Evolutionary conservation across 2,888 invertebrate genomes (phyloP).

Genomic region (Andrena dorsata): DNA sequence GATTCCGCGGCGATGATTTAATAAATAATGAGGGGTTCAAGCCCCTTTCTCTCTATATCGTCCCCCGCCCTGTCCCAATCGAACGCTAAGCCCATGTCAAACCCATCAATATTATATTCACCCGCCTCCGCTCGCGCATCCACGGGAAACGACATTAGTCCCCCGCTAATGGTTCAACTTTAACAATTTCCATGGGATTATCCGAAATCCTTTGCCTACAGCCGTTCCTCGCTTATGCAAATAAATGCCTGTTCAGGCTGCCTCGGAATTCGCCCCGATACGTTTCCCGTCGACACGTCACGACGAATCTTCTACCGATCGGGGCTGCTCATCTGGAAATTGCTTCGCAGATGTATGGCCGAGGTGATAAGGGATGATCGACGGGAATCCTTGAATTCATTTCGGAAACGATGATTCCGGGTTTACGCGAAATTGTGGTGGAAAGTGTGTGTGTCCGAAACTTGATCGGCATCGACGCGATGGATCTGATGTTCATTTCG

Average conservation of each 20-base stretch:
- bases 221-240: slow-evolving; percentile 65
- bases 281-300: slow-evolving; percentile 15
- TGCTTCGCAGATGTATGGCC: slow-evolving; percentile 42
- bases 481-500: background rate
- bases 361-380: slow-evolving; percentile 25
- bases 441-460: background rate
- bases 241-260: slow-evolving; percentile 74
- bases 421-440: slow-evolving; percentile 14
- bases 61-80: slow-evolving; percentile 53
- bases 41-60: slow-evolving; percentile 48
- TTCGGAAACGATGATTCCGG: too few species aligned
- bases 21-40: slow-evolving; percentile 76
- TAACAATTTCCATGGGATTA: slow-evolving; percentile 83
- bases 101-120: slow-evolving; percentile 80
- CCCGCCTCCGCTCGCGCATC: slow-evolving; percentile 68
- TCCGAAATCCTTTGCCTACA: slow-evolving; percentile 69
- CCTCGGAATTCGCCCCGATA: slow-evolving; percentile 43
- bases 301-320: slow-evolving; percentile 59
- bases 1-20: slow-evolving; percentile 72
- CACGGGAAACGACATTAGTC: slow-evolving; percentile 79
- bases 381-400: slow-evolving; percentile 9
- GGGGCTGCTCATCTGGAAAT: slow-evolving; percentile 43
- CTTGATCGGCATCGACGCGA: slow-evolving; percentile 13
- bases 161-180: slow-evolving; percentile 79
- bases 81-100: slow-evolving; percentile 75